Evolutionary conservation across 2,888 invertebrate species (phyloP), one percentile per base, ranked within the genome.

Genomic region (Pegoplata infirma): DNA sequence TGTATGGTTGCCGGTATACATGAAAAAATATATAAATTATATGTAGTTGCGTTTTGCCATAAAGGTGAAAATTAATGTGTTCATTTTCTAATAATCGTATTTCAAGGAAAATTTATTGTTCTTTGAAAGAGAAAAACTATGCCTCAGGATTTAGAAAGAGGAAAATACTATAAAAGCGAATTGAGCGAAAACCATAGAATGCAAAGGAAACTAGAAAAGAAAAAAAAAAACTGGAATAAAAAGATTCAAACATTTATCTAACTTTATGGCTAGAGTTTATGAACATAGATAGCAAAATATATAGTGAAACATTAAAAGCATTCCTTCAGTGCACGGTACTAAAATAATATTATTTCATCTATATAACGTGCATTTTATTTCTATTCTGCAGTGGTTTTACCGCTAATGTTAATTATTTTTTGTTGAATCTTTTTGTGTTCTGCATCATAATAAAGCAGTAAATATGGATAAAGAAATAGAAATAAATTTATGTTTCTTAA

Each of bases 1-100:
- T 23, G 23, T 23, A 23, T 23, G 6, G 23, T 23, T n/a, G n/a
- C n/a, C n/a, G n/a, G n/a, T n/a, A n/a, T n/a, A n/a, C n/a, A n/a
- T n/a, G n/a, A 2, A 69, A 23, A 59, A 51, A 59, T 44, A 40
- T 47, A 69, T 69, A 76, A 69, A 64, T 69, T 58, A 76, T 76
- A 63, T n/a, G n/a, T n/a, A n/a, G 76, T 32, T 64, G 47, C 58
- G 63, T 64, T 75, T 69, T 76, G 64, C 58, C 63, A 76, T 53
- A 64, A 69, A 76, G 69, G 76, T 76, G 76, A 76, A 76, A 76
- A 69, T 58, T 64, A 76, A 76, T 76, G 76, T 69, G 56, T 76
- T 76, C 69, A 51, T 69, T 69, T 76, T 76, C 76, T 76, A 76
- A 69, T 69, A 69, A 76, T 64, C 69, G 69, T 76, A 76, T 76